Evolutionary conservation across 2,888 invertebrate species (phyloP), one percentile per base, ranked within the genome.

Genomic region (Cheilosia scutellata): DNA sequence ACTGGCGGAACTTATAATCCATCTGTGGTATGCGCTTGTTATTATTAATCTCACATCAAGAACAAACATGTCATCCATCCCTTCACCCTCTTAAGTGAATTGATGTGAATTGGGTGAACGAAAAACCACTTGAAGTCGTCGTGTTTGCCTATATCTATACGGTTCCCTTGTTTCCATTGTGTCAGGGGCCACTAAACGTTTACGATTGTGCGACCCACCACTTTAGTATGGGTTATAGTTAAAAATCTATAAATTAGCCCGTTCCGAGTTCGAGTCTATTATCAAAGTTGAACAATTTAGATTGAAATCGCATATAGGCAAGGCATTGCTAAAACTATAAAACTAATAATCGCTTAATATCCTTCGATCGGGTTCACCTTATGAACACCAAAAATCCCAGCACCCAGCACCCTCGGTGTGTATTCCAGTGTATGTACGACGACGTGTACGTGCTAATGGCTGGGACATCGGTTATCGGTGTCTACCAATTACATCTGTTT

Each of bases 31-130:
- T 33, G 60, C 72, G 76, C 74, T 74, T 49, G 63, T 83, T 68
- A 72, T 66, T 51, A 5, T 47, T 65, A 71, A 84, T 84, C 84
- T 84, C 44, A 44, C 76, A 86, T 82, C 80, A 76, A 72, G 66
- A 77, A 82, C 84, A 80, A 86, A 86, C 82, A 84, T 86, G 82
- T 86, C 80, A 86, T 86, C 82, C 80, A 86, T 86, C 82, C 82
- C 66, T 86, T 71, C 76, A 71, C 71, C 82, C 84, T 76, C 80
- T 86, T 53, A 76, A 70, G 63, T 74, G 70, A 79, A 72, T 78
- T 25, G 65, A 65, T 78, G 68, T 74, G 74, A 83, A 82, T 82
- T 72, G 77, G 82, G 66, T 66, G 79, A 70, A 68, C 33, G 63
- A 80, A 76, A 20, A 80, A 66, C 66, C 76, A 86, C 86, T 86